Evolutionary conservation across 2,797 vertebrate species (phyloP), one percentile per base, ranked within the genome.

Genomic region (Lophotriccus pileatus): DNA sequence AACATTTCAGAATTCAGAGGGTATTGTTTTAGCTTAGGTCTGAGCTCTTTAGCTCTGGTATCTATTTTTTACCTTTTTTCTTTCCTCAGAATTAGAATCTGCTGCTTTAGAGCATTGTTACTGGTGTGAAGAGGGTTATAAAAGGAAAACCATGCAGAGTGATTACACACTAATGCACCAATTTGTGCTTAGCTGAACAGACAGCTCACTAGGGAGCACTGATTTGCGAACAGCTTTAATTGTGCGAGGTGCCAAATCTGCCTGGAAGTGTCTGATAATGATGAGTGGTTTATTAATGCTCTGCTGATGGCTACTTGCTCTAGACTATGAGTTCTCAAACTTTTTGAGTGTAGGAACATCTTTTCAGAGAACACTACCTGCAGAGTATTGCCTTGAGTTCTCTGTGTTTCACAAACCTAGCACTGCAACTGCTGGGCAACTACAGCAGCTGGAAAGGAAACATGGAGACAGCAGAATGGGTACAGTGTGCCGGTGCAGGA

Each of bases 141-240:
- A 92, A 92, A 91, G 73, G 78, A 85, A 74, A 93, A 87, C 49
- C 36, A 56, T 37, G 58, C 87, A 55, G 89, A 75, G 69, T 85
- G 56, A 78, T 95, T 92, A 34, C 73, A 78, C 18, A 17, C 36
- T 95, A 56, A 93, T 83, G 69, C 2, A 3, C 72, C 84, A 50
- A 2, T 92, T 96, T 89, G 80, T 89, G 87, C 89, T 90, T 50
- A 86, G 46, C 64, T 91, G 76, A 93, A 58, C 87, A 93, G 84
- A 75, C 64, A 93, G 62, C 72, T 70, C 89, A 44, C 69, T 80
- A 58, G 78, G 91, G 84, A 93, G 84, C 72, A 47, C 68, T 93
- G 89, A 78, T 92, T 87, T 91, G 78, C 92, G 84, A 93, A 83
- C 64, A 87, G n/a, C 70, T 89, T 89, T 97, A 91, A 68, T 89